Evolutionary conservation across 1,140 invertebrate species (phyloP).

Genomic region (Gonatopus flavifemur): DNA sequence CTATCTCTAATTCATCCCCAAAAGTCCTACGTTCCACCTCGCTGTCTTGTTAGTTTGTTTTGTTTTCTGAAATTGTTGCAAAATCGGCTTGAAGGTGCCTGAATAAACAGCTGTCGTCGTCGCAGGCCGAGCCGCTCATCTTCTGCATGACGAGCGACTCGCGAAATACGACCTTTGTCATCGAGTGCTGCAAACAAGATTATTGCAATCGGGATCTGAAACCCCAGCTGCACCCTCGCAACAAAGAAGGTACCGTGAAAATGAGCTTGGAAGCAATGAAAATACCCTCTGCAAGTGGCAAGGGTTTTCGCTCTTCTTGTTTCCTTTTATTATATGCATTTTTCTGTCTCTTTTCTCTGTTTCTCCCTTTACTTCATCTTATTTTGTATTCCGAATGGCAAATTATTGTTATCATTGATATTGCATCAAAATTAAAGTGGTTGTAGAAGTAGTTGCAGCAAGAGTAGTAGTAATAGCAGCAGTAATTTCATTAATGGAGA

Average conservation of each 20-base stretch:
- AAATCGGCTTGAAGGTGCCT: conserved; percentile 58
- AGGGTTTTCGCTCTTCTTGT: conserved; percentile 24
- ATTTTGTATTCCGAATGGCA: too few species aligned
- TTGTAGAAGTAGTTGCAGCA: too few species aligned
- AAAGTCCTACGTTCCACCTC: conserved; percentile 3
- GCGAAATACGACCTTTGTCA: conserved; percentile 62
- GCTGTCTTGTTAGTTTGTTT: conserved; percentile 16
- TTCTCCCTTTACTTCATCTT: conserved; percentile 12
- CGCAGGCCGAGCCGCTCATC: conserved; percentile 56
- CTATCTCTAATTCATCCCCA: too few species aligned
- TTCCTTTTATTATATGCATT: conserved; percentile 17
- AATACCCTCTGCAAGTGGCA: conserved; percentile 40
- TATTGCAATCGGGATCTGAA: conserved; percentile 65
- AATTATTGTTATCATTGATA: too few species aligned
- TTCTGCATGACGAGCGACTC: conserved; percentile 58
- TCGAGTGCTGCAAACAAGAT: conserved; percentile 70
- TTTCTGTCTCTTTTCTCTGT: conserved; percentile 23
- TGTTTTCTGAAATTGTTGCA: conserved; percentile 45
- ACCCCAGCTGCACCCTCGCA: conserved; percentile 56
- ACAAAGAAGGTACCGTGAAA: conserved; percentile 55
- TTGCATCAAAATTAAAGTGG: too few species aligned
- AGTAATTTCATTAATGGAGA: too few species aligned
- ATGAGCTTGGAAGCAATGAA: conserved; percentile 37
- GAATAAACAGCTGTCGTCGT: conserved; percentile 51
- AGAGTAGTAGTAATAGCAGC: too few species aligned